Conservation (phyloP, 2,113 vertebrate genomes). For the Cheirogaleus medius region DNA sequence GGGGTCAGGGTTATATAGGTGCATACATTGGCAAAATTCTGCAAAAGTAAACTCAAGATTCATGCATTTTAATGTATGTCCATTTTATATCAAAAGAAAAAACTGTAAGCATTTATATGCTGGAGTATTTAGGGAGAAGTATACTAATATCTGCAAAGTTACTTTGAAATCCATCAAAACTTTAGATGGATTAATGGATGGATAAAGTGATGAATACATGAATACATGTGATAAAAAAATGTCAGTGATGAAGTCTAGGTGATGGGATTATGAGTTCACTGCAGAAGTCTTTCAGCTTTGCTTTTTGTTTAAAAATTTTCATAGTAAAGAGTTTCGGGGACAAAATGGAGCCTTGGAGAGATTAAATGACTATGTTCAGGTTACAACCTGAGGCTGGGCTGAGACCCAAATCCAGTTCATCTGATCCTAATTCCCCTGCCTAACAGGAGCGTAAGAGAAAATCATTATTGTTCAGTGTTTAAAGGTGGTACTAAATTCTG, state of each 20-base stretch:
- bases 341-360: not conserved
- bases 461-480: not conserved
- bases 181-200: not conserved
- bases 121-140: not conserved
- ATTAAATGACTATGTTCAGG: not conserved
- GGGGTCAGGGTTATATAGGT: not conserved
- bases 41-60: not conserved
- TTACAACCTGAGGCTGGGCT: not conserved
- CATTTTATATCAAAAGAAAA: constrained; percentile 11
- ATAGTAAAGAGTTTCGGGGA: not conserved
- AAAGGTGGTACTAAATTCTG: not conserved
- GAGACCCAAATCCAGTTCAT: not conserved
- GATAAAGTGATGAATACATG: not conserved
- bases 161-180: not conserved
- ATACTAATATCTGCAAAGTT: not conserved
- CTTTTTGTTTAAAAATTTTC: not conserved
- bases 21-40: not conserved
- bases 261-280: not conserved
- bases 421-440: not conserved
- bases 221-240: not conserved
- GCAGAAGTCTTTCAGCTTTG: not conserved
- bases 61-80: not conserved
- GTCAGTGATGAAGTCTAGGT: not conserved
- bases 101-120: not conserved
- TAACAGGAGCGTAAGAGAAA: not conserved